Base-by-base conservation (phyloP, 2,797 vertebrate genomes). In the Pyrocephalus nanus region DNA sequence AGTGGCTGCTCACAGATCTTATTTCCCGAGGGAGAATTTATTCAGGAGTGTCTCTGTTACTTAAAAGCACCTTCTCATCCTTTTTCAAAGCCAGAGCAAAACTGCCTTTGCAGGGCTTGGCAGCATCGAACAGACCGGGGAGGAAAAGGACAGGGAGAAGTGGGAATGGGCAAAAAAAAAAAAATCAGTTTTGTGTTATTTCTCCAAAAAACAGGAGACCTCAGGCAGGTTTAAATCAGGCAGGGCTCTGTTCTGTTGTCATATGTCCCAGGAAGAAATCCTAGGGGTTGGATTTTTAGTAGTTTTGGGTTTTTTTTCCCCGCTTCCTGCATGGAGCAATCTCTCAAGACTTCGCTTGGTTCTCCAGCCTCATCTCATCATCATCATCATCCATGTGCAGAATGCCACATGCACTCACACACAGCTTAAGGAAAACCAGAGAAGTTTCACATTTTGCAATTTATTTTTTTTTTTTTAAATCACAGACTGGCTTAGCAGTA, bases 181-280 rank as follows among this genome's bases (percentile, higher is more conserved):
- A n/a, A n/a, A n/a, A n/a, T n/a, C 13, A 15, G 36, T 55, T 92
- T 76, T 48, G 26, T 66, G 48, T 66, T 84, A 70, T 85, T 88
- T 79, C 50, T 82, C 26, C 2, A 5, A n/a, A 67, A 81, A 88
- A 53, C 8, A 12, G 65, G 22, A 73, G 54, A 76, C 62, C 58
- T 65, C 16, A 25, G 67, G 48, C 19, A 36, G 71, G 70, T 85
- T 92, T 47, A 58, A 87, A 82, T 91, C 95, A 71, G 87, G 90
- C 74, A 76, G 30, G 11, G 1, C 75, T 95, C 74, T 84, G 16
- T 91, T 92, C 94, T 76, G 14, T 92, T 97, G 84, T 82, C 43
- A 25, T 91, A 55, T 87, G 73, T 82, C 86, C 45, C 66, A 77
- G 87, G 62, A 69, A 73, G 93, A 85, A 96, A 94, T 85, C 70